phyloP scores from a whole-genome alignment of 1,140 invertebrate genomes.

The Diprion similis region DNA sequence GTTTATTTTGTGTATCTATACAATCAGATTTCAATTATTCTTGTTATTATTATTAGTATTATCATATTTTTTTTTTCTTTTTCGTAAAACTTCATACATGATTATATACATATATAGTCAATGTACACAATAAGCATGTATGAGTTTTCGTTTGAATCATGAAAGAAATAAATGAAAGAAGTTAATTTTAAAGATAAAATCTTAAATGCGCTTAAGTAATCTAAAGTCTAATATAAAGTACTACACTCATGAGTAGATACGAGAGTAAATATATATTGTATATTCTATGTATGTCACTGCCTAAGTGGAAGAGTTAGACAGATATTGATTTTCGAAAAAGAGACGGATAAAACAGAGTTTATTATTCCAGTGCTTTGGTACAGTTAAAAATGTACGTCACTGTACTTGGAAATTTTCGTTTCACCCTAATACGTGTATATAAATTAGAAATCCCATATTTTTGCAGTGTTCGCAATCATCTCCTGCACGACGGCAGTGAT shows the following conservation, averaged over 20 bases:
- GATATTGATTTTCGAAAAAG: not conserved
- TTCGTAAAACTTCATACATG: no score
- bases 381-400: no score
- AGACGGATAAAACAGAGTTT: no score
- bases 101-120: no score
- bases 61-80: no score
- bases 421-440: not conserved
- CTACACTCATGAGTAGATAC: not conserved
- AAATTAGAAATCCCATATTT: not conserved
- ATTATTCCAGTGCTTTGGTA: no score
- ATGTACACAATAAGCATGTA: no score
- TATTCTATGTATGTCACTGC: not conserved
- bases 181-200: no score
- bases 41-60: no score
- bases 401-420: not conserved
- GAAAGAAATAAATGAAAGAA: no score
- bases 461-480: not conserved
- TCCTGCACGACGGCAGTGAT: not conserved
- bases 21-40: no score
- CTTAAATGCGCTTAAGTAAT: not conserved
- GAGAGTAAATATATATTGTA: not conserved
- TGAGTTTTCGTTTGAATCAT: no score
- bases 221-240: not conserved
- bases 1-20: not conserved
- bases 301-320: not conserved